Evolutionary conservation across 2,888 invertebrate genomes (phyloP).

Genomic region (Tenthredo mesomela): DNA sequence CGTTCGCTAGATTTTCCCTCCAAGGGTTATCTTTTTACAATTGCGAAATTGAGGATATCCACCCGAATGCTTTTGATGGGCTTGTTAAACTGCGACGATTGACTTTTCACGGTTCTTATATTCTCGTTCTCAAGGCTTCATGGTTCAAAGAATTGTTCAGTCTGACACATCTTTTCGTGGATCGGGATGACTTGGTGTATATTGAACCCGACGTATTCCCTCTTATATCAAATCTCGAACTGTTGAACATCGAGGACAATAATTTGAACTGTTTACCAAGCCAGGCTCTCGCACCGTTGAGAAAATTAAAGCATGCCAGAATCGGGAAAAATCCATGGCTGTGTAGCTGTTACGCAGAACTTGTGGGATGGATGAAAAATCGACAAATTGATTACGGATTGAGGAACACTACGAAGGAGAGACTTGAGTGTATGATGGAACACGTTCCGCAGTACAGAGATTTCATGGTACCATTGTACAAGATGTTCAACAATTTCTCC

Average conservation of each 20-base stretch:
- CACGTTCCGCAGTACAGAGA: not conserved
- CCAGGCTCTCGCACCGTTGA: slow-evolving; percentile 61
- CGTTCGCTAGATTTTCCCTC: slow-evolving; percentile 65
- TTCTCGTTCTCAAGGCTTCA: slow-evolving; percentile 60
- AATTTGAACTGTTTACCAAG: slow-evolving; percentile 68
- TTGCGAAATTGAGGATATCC: slow-evolving; percentile 63
- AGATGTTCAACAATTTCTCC: not conserved
- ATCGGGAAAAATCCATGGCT: slow-evolving; percentile 70
- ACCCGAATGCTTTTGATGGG: slow-evolving; percentile 64
- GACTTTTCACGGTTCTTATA: slow-evolving; percentile 64
- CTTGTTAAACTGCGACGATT: slow-evolving; percentile 65
- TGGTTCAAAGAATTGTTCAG: slow-evolving; percentile 63
- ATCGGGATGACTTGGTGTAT: slow-evolving; percentile 60
- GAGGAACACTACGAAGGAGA: not conserved
- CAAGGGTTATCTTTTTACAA: slow-evolving; percentile 67
- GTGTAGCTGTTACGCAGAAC: slow-evolving; percentile 64
- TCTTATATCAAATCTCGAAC: slow-evolving; percentile 60
- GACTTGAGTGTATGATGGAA: slow-evolving; percentile 11
- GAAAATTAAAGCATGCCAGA: slow-evolving; percentile 59
- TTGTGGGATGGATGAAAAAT: slow-evolving; percentile 56
- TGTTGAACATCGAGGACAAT: slow-evolving; percentile 66
- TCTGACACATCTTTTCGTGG: slow-evolving; percentile 62
- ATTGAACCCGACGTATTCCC: slow-evolving; percentile 66
- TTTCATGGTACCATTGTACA: not conserved
- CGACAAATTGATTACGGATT: not conserved